Evolutionary conservation across 2,113 vertebrate species (phyloP).

Genomic region (Pteronura brasiliensis): DNA sequence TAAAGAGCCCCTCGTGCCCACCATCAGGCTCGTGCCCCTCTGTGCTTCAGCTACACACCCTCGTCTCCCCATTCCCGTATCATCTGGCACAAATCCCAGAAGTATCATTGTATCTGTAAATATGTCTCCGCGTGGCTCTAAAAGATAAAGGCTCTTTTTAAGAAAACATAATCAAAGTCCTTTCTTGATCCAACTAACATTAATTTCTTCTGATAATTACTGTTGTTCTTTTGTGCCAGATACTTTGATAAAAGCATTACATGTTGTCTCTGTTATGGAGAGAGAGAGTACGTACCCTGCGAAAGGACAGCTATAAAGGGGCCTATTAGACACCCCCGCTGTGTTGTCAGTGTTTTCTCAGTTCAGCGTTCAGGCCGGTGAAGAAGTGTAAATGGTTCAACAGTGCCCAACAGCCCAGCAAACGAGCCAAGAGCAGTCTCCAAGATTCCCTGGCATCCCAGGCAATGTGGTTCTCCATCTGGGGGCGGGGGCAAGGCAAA

Average conservation of each 20-base stretch:
- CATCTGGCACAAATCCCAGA: not conserved
- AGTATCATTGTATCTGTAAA: not conserved
- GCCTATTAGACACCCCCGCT: not conserved
- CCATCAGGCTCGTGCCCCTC: fast-evolving
- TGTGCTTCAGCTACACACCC: fast-evolving
- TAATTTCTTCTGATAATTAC: not conserved
- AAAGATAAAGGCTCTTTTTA: not conserved
- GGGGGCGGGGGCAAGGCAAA: slow-evolving; percentile 60
- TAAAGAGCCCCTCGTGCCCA: not conserved
- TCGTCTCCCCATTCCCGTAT: not conserved
- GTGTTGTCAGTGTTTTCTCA: not conserved
- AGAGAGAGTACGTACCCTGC: not conserved
- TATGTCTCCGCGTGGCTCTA: not conserved
- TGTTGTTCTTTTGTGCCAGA: not conserved
- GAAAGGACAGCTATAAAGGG: not conserved
- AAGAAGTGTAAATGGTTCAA: not conserved
- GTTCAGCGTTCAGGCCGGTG: not conserved
- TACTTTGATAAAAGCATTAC: not conserved
- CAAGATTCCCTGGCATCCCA: slow-evolving; percentile 52
- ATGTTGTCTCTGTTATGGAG: not conserved
- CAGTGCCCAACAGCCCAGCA: not conserved
- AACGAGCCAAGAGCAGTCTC: not conserved
- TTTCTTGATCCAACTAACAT: not conserved
- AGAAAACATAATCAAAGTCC: not conserved
- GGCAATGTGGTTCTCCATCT: slow-evolving; percentile 41